These are phyloP conservation scores for Ephydatia muelleri DNA, from an alignment of 37 sponge, comb jelly and placozoan genomes.

Conservation along the genomic window DNA sequence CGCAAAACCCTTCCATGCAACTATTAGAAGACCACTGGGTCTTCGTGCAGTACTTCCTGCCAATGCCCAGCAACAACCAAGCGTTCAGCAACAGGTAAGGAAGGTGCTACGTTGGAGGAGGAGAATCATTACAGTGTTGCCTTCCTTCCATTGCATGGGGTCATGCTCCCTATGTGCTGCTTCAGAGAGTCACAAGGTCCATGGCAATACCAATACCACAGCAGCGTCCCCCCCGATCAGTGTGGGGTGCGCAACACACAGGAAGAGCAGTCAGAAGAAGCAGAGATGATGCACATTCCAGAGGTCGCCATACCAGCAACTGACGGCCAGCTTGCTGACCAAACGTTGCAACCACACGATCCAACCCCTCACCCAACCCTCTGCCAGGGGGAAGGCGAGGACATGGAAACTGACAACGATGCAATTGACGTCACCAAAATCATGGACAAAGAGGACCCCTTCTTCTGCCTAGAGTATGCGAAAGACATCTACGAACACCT, in stretches of 20 bases:
- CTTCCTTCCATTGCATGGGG: too few species aligned
- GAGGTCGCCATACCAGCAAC: not conserved
- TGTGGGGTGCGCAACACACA: not conserved
- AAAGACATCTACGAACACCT: constrained; percentile 94
- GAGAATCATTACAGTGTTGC: not conserved
- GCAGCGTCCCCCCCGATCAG: not conserved
- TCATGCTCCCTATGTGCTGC: too few species aligned
- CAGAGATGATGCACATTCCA: not conserved
- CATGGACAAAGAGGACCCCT: constrained; percentile 89
- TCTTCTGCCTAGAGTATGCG: constrained; percentile 93
- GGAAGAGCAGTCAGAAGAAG: not conserved
- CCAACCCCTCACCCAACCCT: not conserved
- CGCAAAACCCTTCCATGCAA: too few species aligned
- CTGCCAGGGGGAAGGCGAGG: not conserved
- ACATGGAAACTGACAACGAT: not conserved
- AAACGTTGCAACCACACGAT: not conserved
- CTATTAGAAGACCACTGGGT: too few species aligned
- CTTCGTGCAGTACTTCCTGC: too few species aligned
- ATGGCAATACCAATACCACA: not conserved
- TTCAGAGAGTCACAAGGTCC: not conserved
- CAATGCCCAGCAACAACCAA: too few species aligned
- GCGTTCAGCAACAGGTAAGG: not conserved
- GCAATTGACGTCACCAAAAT: constrained; percentile 83
- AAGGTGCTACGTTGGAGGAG: not conserved
- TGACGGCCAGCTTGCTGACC: not conserved